Base-by-base conservation (phyloP, 2,797 vertebrate species). In the Pangasius macronema region DNA sequence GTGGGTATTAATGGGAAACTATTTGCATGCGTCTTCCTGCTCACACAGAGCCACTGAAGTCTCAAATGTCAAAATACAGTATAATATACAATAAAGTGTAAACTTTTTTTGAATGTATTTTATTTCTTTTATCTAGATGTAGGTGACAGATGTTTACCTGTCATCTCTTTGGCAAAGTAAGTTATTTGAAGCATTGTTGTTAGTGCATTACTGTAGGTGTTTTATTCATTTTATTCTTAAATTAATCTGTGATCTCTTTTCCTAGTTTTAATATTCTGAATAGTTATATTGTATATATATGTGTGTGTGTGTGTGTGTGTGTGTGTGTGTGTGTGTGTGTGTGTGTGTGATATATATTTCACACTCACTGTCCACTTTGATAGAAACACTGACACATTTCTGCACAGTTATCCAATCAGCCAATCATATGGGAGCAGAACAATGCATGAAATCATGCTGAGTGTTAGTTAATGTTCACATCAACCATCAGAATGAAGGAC, bases 151-250 rank as follows among this genome's bases (percentile, higher is more conserved):
- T 93, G 39, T 91, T 91, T 98, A 82, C 98, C 98, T 7, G 92
- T 98, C 55, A 88, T 99, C 86, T 92, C 97, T 0, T 93, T 94
- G 51, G 91, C 94, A 91, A 98, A 96, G 98, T 98, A 94, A 96
- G 97, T 96, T 82, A 82, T 84, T 55, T 89, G 67, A 88, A 81
- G 13, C 39, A 27, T 85, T 7, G 55, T 9, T 49, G 20, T 73
- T 46, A 14, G 30, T 68, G 16, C 42, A 18, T 73, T 24, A 53
- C 16, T 53, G 27, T 49, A 61, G 55, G 9, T 81, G 59, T 73
- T 30, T 30, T 84, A 33, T 30, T 53, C 3, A n/a, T 39, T 27
- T 42, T 7, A 55, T 79, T 59, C 10, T 39, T 27, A 3, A 16
- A 82, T 42, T 7, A n/a, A 82, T 63, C 42, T 33, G 3, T 63